Evolutionary conservation across 2,888 invertebrate genomes (phyloP), one percentile per base, ranked within the genome.

Genomic region (Drosophila fulvimacula): DNA sequence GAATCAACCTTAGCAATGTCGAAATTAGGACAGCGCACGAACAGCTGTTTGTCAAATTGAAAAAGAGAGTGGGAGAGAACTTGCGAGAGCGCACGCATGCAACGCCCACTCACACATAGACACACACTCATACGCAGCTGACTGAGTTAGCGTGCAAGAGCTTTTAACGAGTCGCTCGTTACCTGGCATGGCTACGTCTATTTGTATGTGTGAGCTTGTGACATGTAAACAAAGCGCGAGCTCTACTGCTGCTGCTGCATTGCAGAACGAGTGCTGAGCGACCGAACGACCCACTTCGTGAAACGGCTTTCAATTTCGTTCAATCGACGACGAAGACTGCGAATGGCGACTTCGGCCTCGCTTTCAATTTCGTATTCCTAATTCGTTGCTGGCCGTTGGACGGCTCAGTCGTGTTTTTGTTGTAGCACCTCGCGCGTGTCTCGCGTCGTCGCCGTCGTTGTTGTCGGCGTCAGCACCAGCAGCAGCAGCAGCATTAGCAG

Each of bases 361-460:
- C 79, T 88, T 89, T 82, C 88, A 85, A 78, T 85, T 85, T 82
- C 81, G 68, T 61, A 61, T 72, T 73, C 73, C 88, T 87, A 67
- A 82, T 82, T 73, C 88, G 73, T 72, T 74, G 77, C 81, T 88
- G 84, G 86, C 83, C 82, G 88, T 75, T 84, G 78, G 76, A 79
- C 76, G 77, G 82, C 84, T 82, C 85, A 90, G 90, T 90, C 88
- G 91, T 89, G 82, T 89, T 91, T 90, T 90, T 90, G 90, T 91
- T 90, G 90, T 86, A 77, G 69, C 69, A 82, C 83, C 81, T 83
- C 89, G 88, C 86, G 89, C 81, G 88, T 79, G 75, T 88, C 76
- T 89, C 81, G 79, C 73, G 83, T 67, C 21, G 69, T 63, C 67
- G 68, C 73, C 59, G 73, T 64, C 48, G 53, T 59, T 49, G 68